These are phyloP conservation scores for Eilema depressum DNA, from an alignment of 2,888 invertebrate genomes.

Conservation along the genomic window DNA sequence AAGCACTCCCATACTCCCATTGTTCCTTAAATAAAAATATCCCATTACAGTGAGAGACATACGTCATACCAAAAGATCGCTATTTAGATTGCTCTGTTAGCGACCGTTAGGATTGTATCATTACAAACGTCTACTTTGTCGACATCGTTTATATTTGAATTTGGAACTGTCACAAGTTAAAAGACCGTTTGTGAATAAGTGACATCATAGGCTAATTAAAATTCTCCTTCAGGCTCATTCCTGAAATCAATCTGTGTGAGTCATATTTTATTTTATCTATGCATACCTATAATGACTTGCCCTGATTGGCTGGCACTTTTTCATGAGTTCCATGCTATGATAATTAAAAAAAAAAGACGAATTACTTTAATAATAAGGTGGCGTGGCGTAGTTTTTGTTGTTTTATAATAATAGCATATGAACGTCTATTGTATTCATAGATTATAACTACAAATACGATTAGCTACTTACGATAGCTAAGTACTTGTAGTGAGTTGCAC, in stretches of 20 bases:
- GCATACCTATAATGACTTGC: too few relatives aligned
- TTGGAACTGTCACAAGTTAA: slow-evolving; percentile 25
- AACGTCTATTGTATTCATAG: too few relatives aligned
- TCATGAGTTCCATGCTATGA: too few relatives aligned
- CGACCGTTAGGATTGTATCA: slow-evolving; percentile 50
- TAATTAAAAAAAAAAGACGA: too few relatives aligned
- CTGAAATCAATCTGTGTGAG: slow-evolving; percentile 7
- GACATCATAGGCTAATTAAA: slow-evolving; percentile 32
- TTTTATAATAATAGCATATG: too few relatives aligned
- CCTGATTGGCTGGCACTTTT: too few relatives aligned
- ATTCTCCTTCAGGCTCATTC: slow-evolving; percentile 32
- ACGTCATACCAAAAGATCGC: slow-evolving; percentile 54
- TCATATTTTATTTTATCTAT: slow-evolving; percentile 5
- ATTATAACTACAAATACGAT: too few relatives aligned
- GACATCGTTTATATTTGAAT: slow-evolving; percentile 17
- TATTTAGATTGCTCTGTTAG: slow-evolving; percentile 52
- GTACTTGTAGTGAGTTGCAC: too few relatives aligned
- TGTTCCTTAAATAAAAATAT: slow-evolving; percentile 9
- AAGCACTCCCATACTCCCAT: slow-evolving; percentile 2
- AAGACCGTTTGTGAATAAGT: slow-evolving; percentile 33
- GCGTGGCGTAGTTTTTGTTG: too few relatives aligned
- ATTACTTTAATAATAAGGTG: too few relatives aligned
- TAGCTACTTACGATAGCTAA: too few relatives aligned
- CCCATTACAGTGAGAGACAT: slow-evolving; percentile 25
- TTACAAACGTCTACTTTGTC: slow-evolving; percentile 11